Percentiles rank a stretch among this genome's conserved stretches.
Evolutionary conservation across 2,113 vertebrate species (phyloP).

Genomic region (Ceuthmochares aereus): DNA sequence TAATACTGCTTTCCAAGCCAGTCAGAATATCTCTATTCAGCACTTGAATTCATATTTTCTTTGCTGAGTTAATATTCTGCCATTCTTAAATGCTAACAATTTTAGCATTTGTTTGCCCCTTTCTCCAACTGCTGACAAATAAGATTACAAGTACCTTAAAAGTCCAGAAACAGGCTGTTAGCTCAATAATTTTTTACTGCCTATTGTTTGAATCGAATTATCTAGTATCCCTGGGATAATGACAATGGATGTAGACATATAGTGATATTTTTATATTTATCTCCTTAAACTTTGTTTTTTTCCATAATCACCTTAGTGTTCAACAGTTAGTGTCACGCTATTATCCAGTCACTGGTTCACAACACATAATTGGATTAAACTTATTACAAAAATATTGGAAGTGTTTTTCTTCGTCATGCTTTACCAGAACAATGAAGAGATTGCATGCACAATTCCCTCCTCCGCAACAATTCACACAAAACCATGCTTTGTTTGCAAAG

Average conservation of each 20-base stretch:
- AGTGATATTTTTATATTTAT: background rate
- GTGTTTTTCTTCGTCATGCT: background rate
- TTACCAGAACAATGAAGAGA: constrained; percentile 11
- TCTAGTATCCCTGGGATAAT: constrained; percentile 1
- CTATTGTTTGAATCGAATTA: constrained; percentile 40
- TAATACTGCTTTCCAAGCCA: background rate
- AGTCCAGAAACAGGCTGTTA: background rate
- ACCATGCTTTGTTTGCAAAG: constrained; percentile 22
- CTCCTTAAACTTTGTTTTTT: background rate
- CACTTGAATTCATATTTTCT: background rate
- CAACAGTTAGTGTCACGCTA: background rate
- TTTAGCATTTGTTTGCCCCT: background rate
- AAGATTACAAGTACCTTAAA: background rate
- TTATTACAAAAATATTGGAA: constrained; percentile 12
- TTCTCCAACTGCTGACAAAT: background rate
- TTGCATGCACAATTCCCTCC: background rate
- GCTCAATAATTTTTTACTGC: background rate
- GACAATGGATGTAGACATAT: background rate
- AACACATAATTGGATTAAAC: constrained; percentile 17
- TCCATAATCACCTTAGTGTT: background rate
- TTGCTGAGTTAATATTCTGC: background rate
- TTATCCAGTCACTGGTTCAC: constrained; percentile 8
- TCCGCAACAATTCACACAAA: background rate
- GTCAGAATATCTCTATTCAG: background rate
- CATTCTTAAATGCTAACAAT: background rate